Evolutionary conservation across 2,113 vertebrate species (phyloP), one percentile per base, ranked within the genome.

Genomic region (Peucedramus taeniatus): DNA sequence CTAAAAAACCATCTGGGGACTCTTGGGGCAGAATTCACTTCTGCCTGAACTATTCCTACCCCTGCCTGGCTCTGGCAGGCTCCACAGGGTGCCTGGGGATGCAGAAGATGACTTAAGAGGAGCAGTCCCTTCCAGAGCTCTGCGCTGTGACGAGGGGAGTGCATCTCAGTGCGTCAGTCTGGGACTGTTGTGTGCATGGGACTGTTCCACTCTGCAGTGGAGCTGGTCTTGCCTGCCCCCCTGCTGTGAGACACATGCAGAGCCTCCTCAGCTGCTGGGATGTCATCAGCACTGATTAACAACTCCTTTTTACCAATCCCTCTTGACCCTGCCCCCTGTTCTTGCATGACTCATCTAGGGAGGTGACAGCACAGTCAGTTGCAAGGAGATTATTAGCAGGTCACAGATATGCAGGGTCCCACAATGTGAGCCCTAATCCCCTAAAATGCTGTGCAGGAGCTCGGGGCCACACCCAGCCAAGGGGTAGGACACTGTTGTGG

Each of bases 251-350:
- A 64, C n/a, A 31, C 69, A 80, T 7, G 17, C 63, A 59, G 59
- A 50, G 50, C 66, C 68, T 83, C 60, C 63, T 89, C 42, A 8
- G 2, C 78, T 74, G 51, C 16, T 80, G 68, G 51, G 68, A 53
- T 90, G 79, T 88, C 85, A 70, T 80, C 60, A 53, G 51, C 44
- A 31, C 76, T 64, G 71, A 88, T 87, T 65, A 90, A 65, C 83
- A 47, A 42, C 49, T 76, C 21, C 47, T 87, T 78, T 72, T 60
- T 60, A 64, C 1, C 0, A 50, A 60, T 90, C 51, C 51, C 53
- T 75, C 87, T 78, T 83, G 90, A 90, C 90, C 83, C 88, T 92
- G 88, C 92, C 88, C 53, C 33, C 90, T 89, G 47, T 72, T 96
- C 45, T 44, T 24, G 31, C 28, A 7, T 96, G 94, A 96, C 53